Evolutionary conservation across 2,113 vertebrate species (phyloP), one percentile per base, ranked within the genome.

Genomic region (Setophaga kirtlandii): DNA sequence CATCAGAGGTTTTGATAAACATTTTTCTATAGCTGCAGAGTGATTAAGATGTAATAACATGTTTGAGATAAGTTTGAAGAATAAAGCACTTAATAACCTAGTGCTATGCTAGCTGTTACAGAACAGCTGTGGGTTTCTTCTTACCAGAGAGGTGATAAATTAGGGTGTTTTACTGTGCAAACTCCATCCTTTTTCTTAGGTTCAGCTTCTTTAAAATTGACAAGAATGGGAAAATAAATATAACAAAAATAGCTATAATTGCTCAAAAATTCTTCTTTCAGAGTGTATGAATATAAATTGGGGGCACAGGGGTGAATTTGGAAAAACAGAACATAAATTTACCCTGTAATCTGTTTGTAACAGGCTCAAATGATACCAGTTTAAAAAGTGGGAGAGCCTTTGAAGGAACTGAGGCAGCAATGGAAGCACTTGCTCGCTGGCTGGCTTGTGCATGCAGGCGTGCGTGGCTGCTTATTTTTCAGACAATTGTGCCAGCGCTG

Each of bases 91-190:
- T 69, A 60, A n/a, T 85, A 89, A 52, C 25, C 33, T 18, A 71
- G 28, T 0, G 0, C 42, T 85, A 2, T 35, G n/a, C 21, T 68
- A 25, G 20, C 46, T 69, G 4, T 65, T 84, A 82, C 27, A 68
- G 60, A 62, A 28, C 22, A 71, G 17, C 12, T 73, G 23, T 71
- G 8, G 11, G 52, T 62, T 75, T 62, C 73, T 59, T 21, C 7
- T 30, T 83, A 58, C 12, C 37, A 63, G 84, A 23, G 30, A 79
- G 31, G 7, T 67, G 65, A 76, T 80, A 77, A 70, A 62, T 70
- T 44, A 90, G 9, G 6, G 17, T 58, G 5, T 49, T 96, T 58
- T 53, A 20, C 56, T 53, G 25, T 76, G 50, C 18, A 53, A n/a
- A 58, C 18, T 44, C 42, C 13, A 11, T 53, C 8, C 31, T 52